Base-by-base conservation (phyloP, 2,113 vertebrate species). In the Rallus limicola region DNA sequence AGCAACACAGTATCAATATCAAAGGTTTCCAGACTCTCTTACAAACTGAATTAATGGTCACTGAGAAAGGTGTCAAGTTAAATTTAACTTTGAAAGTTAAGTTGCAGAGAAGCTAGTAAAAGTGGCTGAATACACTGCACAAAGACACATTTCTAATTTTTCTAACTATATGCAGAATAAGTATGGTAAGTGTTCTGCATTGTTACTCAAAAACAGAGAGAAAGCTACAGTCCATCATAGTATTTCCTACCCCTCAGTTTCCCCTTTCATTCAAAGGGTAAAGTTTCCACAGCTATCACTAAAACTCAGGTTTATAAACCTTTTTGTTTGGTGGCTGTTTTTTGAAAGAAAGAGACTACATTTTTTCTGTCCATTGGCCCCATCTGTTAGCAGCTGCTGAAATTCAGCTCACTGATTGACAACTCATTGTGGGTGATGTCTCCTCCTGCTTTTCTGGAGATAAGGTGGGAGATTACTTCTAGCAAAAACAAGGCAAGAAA, bases 21-120 rank as follows among this genome's bases (percentile, higher is more conserved):
- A 95, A 96, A 96, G 83, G 40, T 67, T 93, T 85, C 74, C n/a
- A 53, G 65, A 19, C 48, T 50, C 78, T 93, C 59, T 91, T 92
- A 82, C 53, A 89, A 94, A 87, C 74, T 63, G 69, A 90, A 76
- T 86, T 94, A 93, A 94, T 79, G 70, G 95, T 62, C 92, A 87
- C 69, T 11, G 31, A 94, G 71, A 92, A 93, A 82, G n/a, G 42
- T 78, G 64, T 85, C 92, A 86, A 76, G 83, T 92, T 79, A 72
- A 80, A 86, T 91, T 84, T 95, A 69, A 91, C 62, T 91, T 79
- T 78, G 72, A 93, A 95, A 92, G 60, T 64, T 48, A 58, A 3
- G 1, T 48, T 62, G 72, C 85, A 81, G 48, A 25, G 72, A 67
- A 63, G 42, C 33, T 70, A 3, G 0, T 59, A 69, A 59, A 86